Evolutionary conservation across 2,797 vertebrate genomes (phyloP), one percentile per base, ranked within the genome.

Genomic region (Tympanoctomys barrerae): DNA sequence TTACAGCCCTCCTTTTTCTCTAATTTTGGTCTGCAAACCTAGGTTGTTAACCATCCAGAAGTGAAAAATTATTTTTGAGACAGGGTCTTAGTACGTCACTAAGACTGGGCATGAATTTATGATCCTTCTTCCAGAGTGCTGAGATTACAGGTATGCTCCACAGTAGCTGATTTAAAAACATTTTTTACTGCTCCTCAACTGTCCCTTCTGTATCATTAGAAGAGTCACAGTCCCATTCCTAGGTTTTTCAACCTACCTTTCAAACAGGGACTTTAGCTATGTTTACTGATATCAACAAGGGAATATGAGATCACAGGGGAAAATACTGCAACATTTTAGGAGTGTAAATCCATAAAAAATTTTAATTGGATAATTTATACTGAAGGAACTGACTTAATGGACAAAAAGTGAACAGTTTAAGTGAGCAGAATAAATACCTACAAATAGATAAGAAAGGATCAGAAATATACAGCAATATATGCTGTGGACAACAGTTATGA

Each of bases 211-310:
- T 1, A 10, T 33, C 66, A 73, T 0, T 57, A 80, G 7, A 88
- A 90, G 24, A 59, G 42, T 80, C 57, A 80, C 11, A 73, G 6
- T 57, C 54, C 83, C 57, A 88, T 36, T 68, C 62, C 89, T 78
- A 71, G 24, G 11, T 22, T 94, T 93, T 75, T 73, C 70, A 90
- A 79, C 62, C 46, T 87, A 57, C 49, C n/a, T 94, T 92, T 28
- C 77, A 92, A 92, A 62, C 73, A 94, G 52, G 77, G 90, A 86
- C 92, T 92, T 90, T 9, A 84, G 42, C 49, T 79, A 26, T 84
- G 49, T 39, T 54, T 75, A 83, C 24, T 80, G 33, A 87, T 84
- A 68, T n/a, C 84, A 61, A 61, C 70, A 92, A n/a, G 16, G 52
- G 83, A 89, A 87, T 90, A 31, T 68, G 73, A 94, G 52, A 57